These are phyloP conservation scores for Amazona finschi DNA, from an alignment of 2,797 vertebrate species.

Conservation along the genomic window DNA sequence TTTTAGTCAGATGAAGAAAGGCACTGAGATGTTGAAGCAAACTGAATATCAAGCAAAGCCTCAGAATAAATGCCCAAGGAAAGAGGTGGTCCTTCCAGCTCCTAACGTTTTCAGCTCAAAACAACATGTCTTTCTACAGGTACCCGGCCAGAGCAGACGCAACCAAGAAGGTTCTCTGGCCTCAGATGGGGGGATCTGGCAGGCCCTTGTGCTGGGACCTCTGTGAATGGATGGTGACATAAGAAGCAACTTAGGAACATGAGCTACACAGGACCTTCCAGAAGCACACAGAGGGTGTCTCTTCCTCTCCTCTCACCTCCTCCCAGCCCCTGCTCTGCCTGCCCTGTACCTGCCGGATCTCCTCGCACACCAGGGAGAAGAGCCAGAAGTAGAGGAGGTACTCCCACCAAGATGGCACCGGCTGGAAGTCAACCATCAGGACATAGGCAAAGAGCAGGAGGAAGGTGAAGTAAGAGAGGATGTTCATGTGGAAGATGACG, in stretches of 20 bases:
- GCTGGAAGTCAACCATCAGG: slow-evolving; percentile 93
- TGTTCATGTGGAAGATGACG: slow-evolving; percentile 90
- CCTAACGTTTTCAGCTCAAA: background rate
- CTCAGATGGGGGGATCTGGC: rapidly evolving
- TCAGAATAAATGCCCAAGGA: background rate
- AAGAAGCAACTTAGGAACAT: rapidly evolving
- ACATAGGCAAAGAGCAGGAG: slow-evolving; percentile 90
- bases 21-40: background rate
- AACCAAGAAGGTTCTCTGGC: background rate
- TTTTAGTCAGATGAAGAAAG: background rate
- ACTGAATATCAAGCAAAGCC: background rate
- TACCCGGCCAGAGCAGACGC: background rate
- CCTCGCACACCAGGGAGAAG: slow-evolving; percentile 89
- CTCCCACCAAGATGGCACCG: slow-evolving; percentile 80
- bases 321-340: background rate
- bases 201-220: background rate
- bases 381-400: slow-evolving; percentile 92
- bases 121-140: background rate
- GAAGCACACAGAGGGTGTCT: background rate
- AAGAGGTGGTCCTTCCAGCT: background rate
- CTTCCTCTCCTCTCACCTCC: background rate
- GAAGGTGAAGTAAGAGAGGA: slow-evolving; percentile 91
- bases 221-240: rapidly evolving
- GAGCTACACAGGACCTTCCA: background rate
- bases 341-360: slow-evolving; percentile 87